Conservation (phyloP, 2,888 invertebrate genomes). For the Capitulum mitella region DNA sequence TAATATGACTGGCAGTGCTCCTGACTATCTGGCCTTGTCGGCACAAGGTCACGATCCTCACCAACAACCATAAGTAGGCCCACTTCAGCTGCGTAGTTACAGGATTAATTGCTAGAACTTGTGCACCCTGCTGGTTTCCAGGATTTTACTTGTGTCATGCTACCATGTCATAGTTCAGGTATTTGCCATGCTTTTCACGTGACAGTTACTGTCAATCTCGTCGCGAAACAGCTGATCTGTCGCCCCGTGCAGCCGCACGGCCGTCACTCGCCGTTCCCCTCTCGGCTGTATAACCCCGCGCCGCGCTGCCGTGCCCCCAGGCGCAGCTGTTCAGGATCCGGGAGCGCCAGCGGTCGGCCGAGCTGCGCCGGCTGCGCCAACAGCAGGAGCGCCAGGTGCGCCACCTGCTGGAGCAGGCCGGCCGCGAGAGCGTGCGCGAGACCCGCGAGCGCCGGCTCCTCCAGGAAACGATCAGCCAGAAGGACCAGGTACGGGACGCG, state of each 20-base stretch:
- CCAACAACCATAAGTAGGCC: no score
- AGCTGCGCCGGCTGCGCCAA: conserved; percentile 1
- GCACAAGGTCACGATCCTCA: no score
- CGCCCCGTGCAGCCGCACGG: background rate
- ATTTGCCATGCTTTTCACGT: background rate
- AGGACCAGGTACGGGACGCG: conserved; percentile 18
- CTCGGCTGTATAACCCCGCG: background rate
- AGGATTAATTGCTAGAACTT: no score
- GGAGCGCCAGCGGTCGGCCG: conserved; percentile 5
- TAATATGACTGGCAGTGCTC: no score
- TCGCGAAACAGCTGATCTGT: no score
- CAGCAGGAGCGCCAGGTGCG: background rate
- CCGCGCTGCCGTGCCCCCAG: background rate
- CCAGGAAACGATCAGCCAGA: background rate
- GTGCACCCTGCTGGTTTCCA: no score
- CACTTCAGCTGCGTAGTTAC: no score
- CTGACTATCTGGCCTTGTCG: no score
- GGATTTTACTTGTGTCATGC: no score
- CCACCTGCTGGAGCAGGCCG: background rate
- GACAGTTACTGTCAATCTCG: no score
- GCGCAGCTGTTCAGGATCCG: conserved; percentile 15
- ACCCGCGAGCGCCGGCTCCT: background rate
- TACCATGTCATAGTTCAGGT: no score
- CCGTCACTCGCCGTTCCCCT: background rate
- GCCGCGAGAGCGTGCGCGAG: background rate